Evolutionary conservation across 2,888 invertebrate genomes (phyloP).

Genomic region (Hirtodrosophila cameraria): DNA sequence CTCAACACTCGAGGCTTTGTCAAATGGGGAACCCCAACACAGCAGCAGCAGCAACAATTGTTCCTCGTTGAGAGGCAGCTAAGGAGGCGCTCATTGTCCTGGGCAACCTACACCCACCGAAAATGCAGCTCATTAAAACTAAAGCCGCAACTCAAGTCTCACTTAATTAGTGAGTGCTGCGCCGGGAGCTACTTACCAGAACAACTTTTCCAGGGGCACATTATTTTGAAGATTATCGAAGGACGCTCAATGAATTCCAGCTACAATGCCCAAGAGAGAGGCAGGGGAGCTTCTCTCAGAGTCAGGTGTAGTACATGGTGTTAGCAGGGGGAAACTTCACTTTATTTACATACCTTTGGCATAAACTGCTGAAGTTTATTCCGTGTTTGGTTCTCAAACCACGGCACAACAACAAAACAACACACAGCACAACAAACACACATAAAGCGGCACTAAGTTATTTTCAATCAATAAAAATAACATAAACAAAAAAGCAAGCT

Average conservation of each 20-base stretch:
- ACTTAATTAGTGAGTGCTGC: slow-evolving; percentile 66
- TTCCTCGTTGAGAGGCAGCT: neutral
- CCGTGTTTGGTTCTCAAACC: slow-evolving; percentile 26
- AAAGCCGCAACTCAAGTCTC: slow-evolving; percentile 39
- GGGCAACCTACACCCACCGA: slow-evolving; percentile 13
- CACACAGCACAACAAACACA: slow-evolving; percentile 29
- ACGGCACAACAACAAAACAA: slow-evolving; percentile 10
- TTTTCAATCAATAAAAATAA: slow-evolving; percentile 78
- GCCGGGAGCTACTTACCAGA: slow-evolving; percentile 17
- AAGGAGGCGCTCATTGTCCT: slow-evolving; percentile 4
- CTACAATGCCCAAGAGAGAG: slow-evolving; percentile 31
- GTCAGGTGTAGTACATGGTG: too few species aligned
- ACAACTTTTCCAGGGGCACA: slow-evolving; percentile 13
- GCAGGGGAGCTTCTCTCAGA: slow-evolving; percentile 1
- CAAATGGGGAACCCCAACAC: slow-evolving; percentile 44
- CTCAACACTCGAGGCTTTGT: slow-evolving; percentile 36
- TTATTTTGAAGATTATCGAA: slow-evolving; percentile 52
- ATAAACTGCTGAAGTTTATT: slow-evolving; percentile 70
- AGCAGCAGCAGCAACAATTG: slow-evolving; percentile 6
- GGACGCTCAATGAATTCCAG: slow-evolving; percentile 52
- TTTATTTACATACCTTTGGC: slow-evolving; percentile 73
- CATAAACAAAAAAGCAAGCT: slow-evolving; percentile 71
- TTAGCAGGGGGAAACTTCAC: slow-evolving; percentile 30
- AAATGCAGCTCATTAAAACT: slow-evolving; percentile 52
- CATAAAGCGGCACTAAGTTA: slow-evolving; percentile 76